These are phyloP conservation scores for Scomber scombrus DNA, from an alignment of 2,113 vertebrate species.

Conservation along the genomic window DNA sequence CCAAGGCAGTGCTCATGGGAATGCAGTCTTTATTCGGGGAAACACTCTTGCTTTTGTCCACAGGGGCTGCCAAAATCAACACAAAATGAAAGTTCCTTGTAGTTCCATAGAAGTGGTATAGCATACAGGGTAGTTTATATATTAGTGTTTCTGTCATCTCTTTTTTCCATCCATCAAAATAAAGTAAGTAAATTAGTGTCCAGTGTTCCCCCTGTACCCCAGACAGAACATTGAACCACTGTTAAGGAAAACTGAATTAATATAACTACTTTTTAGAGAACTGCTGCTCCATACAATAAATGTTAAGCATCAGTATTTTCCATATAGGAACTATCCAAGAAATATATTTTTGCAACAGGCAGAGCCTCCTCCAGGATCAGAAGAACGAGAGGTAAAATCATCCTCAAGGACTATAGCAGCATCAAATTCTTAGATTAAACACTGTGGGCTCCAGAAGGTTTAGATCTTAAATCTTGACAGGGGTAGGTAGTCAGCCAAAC, in stretches of 20 bases:
- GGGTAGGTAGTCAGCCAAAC: constrained; percentile 59
- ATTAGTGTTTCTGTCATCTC: background rate
- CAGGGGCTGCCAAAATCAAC: too few relatives aligned
- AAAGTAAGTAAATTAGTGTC: constrained; percentile 17
- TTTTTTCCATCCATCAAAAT: constrained; percentile 21
- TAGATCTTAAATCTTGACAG: constrained; percentile 67
- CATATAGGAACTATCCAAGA: constrained; percentile 1
- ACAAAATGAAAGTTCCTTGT: too few relatives aligned
- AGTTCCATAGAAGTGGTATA: background rate
- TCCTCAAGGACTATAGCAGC: constrained; percentile 49
- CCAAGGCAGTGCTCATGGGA: too few relatives aligned
- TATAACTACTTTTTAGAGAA: background rate
- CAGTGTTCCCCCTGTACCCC: background rate
- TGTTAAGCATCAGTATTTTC: constrained; percentile 19
- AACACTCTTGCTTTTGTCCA: too few relatives aligned
- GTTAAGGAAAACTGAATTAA: background rate
- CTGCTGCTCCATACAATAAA: background rate
- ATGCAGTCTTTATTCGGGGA: too few relatives aligned
- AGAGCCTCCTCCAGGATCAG: constrained; percentile 46
- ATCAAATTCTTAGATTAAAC: constrained; percentile 69
- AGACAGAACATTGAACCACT: constrained; percentile 1
- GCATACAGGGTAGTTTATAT: constrained; percentile 8
- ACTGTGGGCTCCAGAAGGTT: constrained; percentile 60
- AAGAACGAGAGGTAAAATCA: constrained; percentile 37
- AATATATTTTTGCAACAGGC: constrained; percentile 29